Conservation (phyloP, 2,888 invertebrate species). For the Cheilosia scutellata region DNA sequence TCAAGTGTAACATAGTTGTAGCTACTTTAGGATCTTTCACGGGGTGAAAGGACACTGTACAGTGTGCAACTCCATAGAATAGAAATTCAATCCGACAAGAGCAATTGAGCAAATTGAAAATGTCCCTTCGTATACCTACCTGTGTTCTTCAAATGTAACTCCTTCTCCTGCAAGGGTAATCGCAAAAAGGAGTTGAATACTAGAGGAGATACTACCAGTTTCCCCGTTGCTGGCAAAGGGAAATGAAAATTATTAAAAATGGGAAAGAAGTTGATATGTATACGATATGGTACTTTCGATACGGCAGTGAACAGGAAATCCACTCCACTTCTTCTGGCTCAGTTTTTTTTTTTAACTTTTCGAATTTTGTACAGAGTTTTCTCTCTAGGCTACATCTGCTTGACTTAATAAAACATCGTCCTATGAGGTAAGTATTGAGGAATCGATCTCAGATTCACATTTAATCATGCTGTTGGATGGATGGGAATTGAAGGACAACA, state of each 20-base stretch:
- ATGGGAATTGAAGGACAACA: slow-evolving; percentile 21
- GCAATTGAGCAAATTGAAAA: slow-evolving; percentile 75
- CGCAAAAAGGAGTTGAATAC: slow-evolving; percentile 18
- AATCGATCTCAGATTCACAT: slow-evolving; percentile 19
- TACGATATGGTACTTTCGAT: neutral
- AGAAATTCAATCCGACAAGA: slow-evolving; percentile 72
- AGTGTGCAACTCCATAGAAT: slow-evolving; percentile 47
- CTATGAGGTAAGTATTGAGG: slow-evolving; percentile 22
- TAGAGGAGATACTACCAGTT: slow-evolving; percentile 4
- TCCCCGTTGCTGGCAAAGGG: slow-evolving; percentile 6
- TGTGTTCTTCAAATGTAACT: slow-evolving; percentile 23
- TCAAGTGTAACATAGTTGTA: slow-evolving; percentile 44
- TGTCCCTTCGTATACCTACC: slow-evolving; percentile 27
- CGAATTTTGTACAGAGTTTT: neutral
- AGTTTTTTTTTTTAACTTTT: slow-evolving; percentile 42
- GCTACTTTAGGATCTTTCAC: slow-evolving; percentile 30
- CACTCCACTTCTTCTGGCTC: slow-evolving; percentile 5
- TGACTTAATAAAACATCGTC: slow-evolving; percentile 59
- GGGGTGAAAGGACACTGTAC: slow-evolving; percentile 23
- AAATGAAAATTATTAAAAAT: slow-evolving; percentile 43
- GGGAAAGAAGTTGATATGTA: neutral
- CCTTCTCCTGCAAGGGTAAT: slow-evolving; percentile 3
- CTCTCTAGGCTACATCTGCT: slow-evolving; percentile 35
- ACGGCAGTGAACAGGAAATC: slow-evolving; percentile 40
- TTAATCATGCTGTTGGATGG: slow-evolving; percentile 34